Percentiles rank a stretch among this genome's conserved stretches.
Evolutionary conservation across 2,888 invertebrate genomes (phyloP).

Genomic region (Lasioglossum lativentre): DNA sequence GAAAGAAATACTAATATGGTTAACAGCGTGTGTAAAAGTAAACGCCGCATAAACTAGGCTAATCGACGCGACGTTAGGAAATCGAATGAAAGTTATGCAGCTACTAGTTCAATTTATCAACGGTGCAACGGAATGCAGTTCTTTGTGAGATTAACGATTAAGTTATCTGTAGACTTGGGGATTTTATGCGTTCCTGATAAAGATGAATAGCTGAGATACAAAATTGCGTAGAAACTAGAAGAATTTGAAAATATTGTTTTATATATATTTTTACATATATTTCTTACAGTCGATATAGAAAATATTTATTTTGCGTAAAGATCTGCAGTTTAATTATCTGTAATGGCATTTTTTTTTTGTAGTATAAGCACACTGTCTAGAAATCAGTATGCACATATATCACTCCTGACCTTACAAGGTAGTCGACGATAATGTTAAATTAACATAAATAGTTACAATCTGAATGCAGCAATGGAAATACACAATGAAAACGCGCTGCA

Average conservation of each 20-base stretch:
- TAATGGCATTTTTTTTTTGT: background rate
- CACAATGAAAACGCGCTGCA: background rate
- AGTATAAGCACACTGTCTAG: background rate
- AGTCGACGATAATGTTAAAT: background rate
- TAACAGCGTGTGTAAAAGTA: background rate
- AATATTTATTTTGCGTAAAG: background rate
- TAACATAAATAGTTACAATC: background rate
- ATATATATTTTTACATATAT: too few relatives aligned
- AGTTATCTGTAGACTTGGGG: background rate
- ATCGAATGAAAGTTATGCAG: constrained; percentile 5
- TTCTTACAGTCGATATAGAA: background rate
- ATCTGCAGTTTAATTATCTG: background rate
- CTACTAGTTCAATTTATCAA: background rate
- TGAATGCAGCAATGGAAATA: background rate
- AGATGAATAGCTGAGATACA: background rate
- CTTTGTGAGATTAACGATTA: background rate
- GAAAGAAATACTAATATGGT: background rate
- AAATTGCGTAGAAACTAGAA: too few relatives aligned
- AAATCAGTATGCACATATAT: background rate
- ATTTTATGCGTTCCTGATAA: background rate
- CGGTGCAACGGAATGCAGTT: background rate
- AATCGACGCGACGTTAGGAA: background rate
- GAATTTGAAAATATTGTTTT: too few relatives aligned
- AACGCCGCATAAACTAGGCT: background rate
- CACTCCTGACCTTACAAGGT: background rate